Conservation (phyloP, 2,888 invertebrate species). For the Orchestes rusci region DNA sequence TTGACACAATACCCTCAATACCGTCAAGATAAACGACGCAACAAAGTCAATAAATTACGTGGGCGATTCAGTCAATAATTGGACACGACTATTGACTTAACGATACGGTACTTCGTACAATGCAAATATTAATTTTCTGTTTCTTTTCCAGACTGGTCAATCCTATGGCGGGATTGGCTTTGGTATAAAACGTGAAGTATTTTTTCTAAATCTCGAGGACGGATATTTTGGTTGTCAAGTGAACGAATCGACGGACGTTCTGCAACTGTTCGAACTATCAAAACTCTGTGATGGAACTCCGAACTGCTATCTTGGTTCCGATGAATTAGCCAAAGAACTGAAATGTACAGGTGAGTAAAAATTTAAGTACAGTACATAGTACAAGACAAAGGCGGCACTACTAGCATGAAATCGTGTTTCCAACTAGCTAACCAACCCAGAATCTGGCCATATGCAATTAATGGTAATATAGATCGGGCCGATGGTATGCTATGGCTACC, state of each 20-base stretch:
- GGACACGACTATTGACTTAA: too few species aligned
- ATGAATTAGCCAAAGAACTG: constrained; percentile 81
- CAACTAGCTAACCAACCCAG: constrained; percentile 1
- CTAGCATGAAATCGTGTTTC: not conserved
- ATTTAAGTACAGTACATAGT: not conserved
- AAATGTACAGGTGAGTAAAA: constrained; percentile 81
- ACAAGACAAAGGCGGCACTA: too few species aligned
- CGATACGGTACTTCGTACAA: not conserved
- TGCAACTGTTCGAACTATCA: constrained; percentile 91
- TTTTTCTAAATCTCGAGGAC: constrained; percentile 94
- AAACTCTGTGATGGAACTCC: constrained; percentile 87
- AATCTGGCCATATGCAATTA: constrained; percentile 14
- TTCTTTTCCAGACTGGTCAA: constrained; percentile 61
- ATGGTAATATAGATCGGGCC: constrained; percentile 15
- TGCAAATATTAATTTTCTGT: not conserved
- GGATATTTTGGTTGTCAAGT: constrained; percentile 97
- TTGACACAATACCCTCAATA: too few species aligned
- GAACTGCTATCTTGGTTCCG: constrained; percentile 88
- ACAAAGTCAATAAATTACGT: too few species aligned
- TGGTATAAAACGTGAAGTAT: constrained; percentile 85
- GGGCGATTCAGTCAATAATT: too few species aligned
- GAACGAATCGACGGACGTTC: constrained; percentile 90
- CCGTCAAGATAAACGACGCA: too few species aligned
- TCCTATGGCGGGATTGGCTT: constrained; percentile 72
- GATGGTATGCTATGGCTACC: too few species aligned